Percentiles rank a stretch among this genome's conserved stretches.
Conservation (phyloP, 2,888 invertebrate species). For the Hanleya hanleyi region DNA sequence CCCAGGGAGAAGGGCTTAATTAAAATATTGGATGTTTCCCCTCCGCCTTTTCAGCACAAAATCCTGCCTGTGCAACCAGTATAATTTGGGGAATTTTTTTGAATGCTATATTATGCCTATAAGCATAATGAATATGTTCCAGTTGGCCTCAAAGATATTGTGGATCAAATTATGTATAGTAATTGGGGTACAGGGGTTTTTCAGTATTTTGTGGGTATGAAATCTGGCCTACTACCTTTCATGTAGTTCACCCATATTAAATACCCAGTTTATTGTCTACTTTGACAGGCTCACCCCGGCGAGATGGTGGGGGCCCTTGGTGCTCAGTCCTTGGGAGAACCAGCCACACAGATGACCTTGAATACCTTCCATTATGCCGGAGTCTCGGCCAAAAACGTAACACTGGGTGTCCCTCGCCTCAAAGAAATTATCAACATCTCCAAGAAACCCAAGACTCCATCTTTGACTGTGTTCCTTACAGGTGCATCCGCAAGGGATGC, state of each 20-base stretch:
- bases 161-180: too few relatives aligned
- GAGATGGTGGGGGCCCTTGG: constrained; percentile 99
- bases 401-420: constrained; percentile 97
- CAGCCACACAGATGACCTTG: constrained; percentile 92
- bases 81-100: too few relatives aligned
- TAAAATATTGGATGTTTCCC: too few relatives aligned
- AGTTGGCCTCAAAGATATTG: too few relatives aligned
- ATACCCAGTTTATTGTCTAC: neutral
- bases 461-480: constrained; percentile 96
- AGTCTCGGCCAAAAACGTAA: constrained; percentile 99
- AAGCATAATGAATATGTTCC: too few relatives aligned
- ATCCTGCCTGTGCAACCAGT: too few relatives aligned
- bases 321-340: constrained; percentile 98
- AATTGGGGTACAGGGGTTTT: neutral
- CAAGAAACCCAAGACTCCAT: constrained; percentile 99
- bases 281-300: constrained; percentile 82
- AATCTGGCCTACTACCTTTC: too few relatives aligned
- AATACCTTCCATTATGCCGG: constrained; percentile 99
- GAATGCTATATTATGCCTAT: too few relatives aligned
- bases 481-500: constrained; percentile 99
- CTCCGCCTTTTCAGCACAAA: too few relatives aligned
- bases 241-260: neutral
- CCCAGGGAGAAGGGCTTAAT: too few relatives aligned
- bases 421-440: constrained; percentile 97
- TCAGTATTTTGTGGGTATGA: neutral